Evolutionary conservation across 2,113 vertebrate genomes (phyloP).

Genomic region (Puffinus mauretanicus): DNA sequence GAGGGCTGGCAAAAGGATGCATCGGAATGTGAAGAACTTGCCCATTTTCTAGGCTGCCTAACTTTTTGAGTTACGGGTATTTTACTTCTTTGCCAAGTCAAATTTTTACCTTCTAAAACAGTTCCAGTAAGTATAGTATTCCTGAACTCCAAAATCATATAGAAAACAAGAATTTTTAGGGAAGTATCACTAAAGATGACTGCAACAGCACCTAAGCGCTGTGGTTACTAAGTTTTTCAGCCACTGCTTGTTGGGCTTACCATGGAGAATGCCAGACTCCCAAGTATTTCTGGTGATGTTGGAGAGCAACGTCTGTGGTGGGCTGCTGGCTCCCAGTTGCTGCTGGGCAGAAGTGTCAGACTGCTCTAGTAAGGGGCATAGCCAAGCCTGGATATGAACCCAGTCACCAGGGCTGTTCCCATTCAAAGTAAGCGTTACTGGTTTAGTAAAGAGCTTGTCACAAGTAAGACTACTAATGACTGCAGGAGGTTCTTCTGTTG

Average conservation of each 20-base stretch:
- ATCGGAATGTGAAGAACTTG: not conserved
- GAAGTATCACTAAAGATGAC: not conserved
- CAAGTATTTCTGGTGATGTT: not conserved
- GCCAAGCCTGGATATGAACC: fast-evolving
- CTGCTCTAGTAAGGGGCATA: not conserved
- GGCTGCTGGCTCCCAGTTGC: not conserved
- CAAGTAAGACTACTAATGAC: not conserved
- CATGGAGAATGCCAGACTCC: not conserved
- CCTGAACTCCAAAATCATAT: not conserved
- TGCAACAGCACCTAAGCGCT: fast-evolving
- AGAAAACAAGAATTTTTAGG: not conserved
- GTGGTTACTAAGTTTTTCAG: not conserved
- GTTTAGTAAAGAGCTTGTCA: not conserved
- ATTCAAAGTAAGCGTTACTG: not conserved
- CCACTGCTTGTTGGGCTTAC: not conserved
- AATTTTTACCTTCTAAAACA: not conserved
- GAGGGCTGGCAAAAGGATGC: not conserved
- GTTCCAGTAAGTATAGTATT: not conserved
- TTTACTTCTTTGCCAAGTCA: constrained; percentile 15
- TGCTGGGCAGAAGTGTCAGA: not conserved
- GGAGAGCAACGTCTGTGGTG: not conserved
- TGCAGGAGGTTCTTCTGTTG: not conserved
- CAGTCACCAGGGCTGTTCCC: not conserved
- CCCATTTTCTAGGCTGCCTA: not conserved
- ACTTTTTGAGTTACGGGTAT: not conserved